Conservation (phyloP, 2,797 vertebrate genomes). For the Rhodeus uyekii region DNA sequence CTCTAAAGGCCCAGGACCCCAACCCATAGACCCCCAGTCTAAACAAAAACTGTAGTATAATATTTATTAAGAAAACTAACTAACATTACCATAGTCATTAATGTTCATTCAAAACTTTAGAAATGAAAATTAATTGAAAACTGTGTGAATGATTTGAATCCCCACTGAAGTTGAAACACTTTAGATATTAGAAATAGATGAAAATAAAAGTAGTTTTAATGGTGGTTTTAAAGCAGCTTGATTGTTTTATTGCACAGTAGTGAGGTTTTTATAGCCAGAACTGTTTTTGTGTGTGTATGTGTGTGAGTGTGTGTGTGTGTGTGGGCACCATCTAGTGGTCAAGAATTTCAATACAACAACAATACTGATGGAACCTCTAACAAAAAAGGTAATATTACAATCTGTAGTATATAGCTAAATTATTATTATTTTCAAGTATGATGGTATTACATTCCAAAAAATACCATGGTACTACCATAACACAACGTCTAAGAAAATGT, state of each 20-base stretch:
- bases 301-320: too few species aligned
- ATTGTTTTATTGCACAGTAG: neutral
- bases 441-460: neutral
- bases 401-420: too few species aligned
- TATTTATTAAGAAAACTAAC: neutral
- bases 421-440: neutral
- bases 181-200: neutral
- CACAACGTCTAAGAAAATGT: neutral
- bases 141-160: neutral
- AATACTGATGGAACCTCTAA: neutral
- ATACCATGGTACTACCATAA: neutral
- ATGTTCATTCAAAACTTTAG: neutral
- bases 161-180: neutral
- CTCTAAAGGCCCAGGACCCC: neutral
- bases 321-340: constrained; percentile 53
- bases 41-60: neutral
- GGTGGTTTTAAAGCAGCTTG: neutral
- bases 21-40: neutral
- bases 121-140: neutral
- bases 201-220: neutral
- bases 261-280: neutral
- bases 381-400: too few species aligned
- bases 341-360: neutral
- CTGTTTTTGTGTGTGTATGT: too few species aligned
- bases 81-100: neutral